These are phyloP conservation scores for Pilophorus perplexus DNA, from an alignment of 2,888 invertebrate genomes.

Conservation along the genomic window DNA sequence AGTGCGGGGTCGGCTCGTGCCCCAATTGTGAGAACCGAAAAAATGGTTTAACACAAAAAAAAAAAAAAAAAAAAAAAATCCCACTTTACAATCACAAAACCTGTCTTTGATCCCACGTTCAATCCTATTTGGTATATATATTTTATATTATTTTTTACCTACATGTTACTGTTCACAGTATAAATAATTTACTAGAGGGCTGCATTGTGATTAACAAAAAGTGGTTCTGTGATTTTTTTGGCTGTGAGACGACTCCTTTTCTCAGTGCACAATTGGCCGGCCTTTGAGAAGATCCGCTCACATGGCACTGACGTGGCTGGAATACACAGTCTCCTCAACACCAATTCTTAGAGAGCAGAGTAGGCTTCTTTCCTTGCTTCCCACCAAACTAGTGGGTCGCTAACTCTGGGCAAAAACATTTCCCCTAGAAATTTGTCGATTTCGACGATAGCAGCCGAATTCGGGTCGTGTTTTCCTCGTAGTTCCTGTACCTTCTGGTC, in stretches of 20 bases:
- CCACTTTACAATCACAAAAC: no score
- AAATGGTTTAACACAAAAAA: no score
- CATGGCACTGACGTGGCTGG: slow-evolving; percentile 36
- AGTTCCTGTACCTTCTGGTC: not conserved
- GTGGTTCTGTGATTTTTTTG: no score
- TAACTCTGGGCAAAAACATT: not conserved
- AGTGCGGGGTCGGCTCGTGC: no score
- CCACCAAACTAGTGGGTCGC: slow-evolving; percentile 31
- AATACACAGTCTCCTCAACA: slow-evolving; percentile 1
- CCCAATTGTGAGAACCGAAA: no score
- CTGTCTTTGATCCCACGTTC: no score
- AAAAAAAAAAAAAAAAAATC: no score
- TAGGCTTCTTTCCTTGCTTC: slow-evolving; percentile 1
- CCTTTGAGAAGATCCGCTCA: slow-evolving; percentile 33
- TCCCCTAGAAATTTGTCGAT: slow-evolving; percentile 7
- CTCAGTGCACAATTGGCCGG: slow-evolving; percentile 30
- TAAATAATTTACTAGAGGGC: no score
- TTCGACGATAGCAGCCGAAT: slow-evolving; percentile 13
- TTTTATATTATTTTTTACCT: no score
- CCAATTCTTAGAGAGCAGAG: not conserved
- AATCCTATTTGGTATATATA: no score
- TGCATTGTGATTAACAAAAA: no score
- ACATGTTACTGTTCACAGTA: no score
- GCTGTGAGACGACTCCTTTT: slow-evolving; percentile 11
- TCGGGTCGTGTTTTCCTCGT: not conserved